A percentile compares a stretch with the other conserved stretches of the same genome.
Evolutionary conservation across 2,888 invertebrate genomes (phyloP).

Genomic region (Scaptomyza cyrtandrae): DNA sequence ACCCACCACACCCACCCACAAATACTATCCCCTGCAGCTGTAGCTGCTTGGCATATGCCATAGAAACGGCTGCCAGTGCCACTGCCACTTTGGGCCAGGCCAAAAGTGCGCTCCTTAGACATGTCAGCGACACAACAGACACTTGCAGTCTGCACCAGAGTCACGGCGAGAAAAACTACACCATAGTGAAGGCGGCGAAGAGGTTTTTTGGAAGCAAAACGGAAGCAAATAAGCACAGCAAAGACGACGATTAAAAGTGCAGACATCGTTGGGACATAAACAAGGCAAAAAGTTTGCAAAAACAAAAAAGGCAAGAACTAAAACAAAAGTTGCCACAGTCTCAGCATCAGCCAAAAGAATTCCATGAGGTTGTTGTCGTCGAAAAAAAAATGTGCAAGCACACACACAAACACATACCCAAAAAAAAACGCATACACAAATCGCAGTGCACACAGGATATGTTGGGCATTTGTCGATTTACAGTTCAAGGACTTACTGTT

Average conservation of each 20-base stretch:
- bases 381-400: slow-evolving; percentile 31
- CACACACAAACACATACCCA: neutral
- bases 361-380: slow-evolving; percentile 45
- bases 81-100: slow-evolving; percentile 54
- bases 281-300: slow-evolving; percentile 68
- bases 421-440: slow-evolving; percentile 4
- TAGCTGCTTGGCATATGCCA: slow-evolving; percentile 20
- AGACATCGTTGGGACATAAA: slow-evolving; percentile 68
- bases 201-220: slow-evolving; percentile 39
- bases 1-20: neutral
- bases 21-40: neutral
- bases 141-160: slow-evolving; percentile 61
- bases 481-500: slow-evolving; percentile 27
- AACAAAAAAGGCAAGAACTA: slow-evolving; percentile 54
- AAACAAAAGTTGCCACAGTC: slow-evolving; percentile 60
- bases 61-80: slow-evolving; percentile 29
- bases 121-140: slow-evolving; percentile 69
- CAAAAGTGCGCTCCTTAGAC: slow-evolving; percentile 65
- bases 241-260: slow-evolving; percentile 72
- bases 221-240: slow-evolving; percentile 65
- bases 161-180: slow-evolving; percentile 16
- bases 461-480: slow-evolving; percentile 48
- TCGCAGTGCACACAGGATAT: slow-evolving; percentile 33
- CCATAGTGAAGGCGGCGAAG: slow-evolving; percentile 45
- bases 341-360: slow-evolving; percentile 44